Evolutionary conservation across 2,113 vertebrate species (phyloP), one percentile per base, ranked within the genome.

Genomic region (Brachirus orientalis): DNA sequence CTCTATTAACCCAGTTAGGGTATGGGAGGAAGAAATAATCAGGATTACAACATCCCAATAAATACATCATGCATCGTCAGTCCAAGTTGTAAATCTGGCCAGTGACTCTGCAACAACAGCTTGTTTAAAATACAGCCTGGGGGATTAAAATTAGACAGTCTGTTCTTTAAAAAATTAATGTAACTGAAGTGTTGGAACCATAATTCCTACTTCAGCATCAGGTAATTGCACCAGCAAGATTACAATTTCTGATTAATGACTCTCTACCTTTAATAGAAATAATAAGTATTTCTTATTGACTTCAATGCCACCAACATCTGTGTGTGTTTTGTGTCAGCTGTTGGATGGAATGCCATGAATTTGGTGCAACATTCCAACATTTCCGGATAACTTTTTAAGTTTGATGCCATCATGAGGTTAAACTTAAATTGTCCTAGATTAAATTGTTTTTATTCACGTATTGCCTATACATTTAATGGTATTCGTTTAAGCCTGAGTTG

Each of bases 111-210:
- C 52, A 70, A 63, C 51, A 77, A 66, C 69, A 58, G 56, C 57
- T 69, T 43, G 16, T 38, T 28, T 75, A 53, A 83, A 72, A 64
- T 64, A 72, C 11, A 3, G 45, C 67, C 35, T 51, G 47, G 64
- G 63, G 44, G 58, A 68, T 68, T 60, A 60, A 6, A 75, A 54
- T 46, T n/a, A 52, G 43, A 18, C 52, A 16, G 54, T 52, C 11
- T 47, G 22, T 36, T 51, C 55, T 47, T 47, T 66, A 51, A 66
- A 82, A 72, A 75, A 72, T 68, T 69, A 63, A 60, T 41, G 18
- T 22, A 44, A 52, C 35, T 52, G 9, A 64, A 54, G 12, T 45
- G 54, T 43, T 47, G 19, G 43, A 69, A 57, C 18, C 8, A 20
- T 51, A 4, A 44, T 43, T 46, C n/a, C 14, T 40, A 36, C n/a